These are phyloP conservation scores for Alviniconcha marisindica DNA, from an alignment of 1,140 invertebrate species.

Conservation along the genomic window DNA sequence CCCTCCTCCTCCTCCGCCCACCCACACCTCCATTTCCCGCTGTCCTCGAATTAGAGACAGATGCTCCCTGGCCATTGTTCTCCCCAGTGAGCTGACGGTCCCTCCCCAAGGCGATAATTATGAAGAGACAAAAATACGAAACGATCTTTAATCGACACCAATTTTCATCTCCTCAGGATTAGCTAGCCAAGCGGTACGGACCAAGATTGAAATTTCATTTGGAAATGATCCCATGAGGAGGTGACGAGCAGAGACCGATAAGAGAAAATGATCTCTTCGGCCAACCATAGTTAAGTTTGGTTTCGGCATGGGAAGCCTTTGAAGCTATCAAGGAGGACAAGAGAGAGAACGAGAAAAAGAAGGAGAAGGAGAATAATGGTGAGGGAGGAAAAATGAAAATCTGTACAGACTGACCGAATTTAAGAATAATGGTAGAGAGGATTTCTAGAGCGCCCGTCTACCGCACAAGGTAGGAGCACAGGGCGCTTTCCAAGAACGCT, in stretches of 20 bases:
- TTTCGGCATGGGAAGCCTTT: too few relatives aligned
- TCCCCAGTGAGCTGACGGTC: background rate
- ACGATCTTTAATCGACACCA: conserved; percentile 42
- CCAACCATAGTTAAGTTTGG: background rate
- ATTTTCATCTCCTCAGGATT: conserved; percentile 31
- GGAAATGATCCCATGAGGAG: background rate
- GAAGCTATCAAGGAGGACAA: too few relatives aligned
- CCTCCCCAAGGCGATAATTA: conserved; percentile 4
- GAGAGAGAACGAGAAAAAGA: background rate
- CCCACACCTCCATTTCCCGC: background rate
- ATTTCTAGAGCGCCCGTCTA: too few relatives aligned
- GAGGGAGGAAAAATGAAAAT: background rate
- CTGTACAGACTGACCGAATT: background rate
- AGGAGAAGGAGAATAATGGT: background rate
- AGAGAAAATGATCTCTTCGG: background rate
- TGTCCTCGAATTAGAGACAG: background rate
- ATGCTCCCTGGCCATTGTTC: background rate
- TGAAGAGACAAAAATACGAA: conserved; percentile 25
- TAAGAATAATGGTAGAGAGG: background rate
- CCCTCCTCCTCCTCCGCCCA: background rate
- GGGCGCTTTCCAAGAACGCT: too few relatives aligned
- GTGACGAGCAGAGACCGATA: too few relatives aligned
- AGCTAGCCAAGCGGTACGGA: background rate
- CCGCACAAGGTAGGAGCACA: too few relatives aligned
- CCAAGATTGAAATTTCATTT: conserved; percentile 25